Evolutionary conservation across 2,888 invertebrate genomes (phyloP), one percentile per base, ranked within the genome.

Genomic region (Oeneis ivallda): DNA sequence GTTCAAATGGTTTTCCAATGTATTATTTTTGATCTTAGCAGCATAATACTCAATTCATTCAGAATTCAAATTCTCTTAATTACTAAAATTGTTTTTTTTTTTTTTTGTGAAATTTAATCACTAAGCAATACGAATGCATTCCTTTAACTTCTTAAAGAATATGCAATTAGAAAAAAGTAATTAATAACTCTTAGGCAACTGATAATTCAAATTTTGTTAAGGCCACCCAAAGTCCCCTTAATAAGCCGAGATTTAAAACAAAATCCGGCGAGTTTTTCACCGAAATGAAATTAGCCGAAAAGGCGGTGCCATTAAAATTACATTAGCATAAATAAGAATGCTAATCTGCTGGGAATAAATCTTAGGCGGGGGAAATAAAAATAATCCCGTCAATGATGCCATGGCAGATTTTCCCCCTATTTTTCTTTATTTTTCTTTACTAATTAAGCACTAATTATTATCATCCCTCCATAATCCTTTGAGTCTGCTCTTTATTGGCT

Each of bases 311-410:
- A 91, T 92, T 92, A 91, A 92, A 92, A 92, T 90, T 89, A 89
- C 91, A 92, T 92, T 92, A 92, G 89, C 91, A 92, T 91, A 91
- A 92, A 91, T 90, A 90, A 90, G 89, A 87, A 89, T 89, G 91
- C 89, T 92, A 92, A 92, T 92, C 90, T 89, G 80, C 84, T 84
- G 85, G 85, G 86, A 90, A 91, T 91, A 92, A 92, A 91, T 91
- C 89, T 89, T 82, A 78, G 77, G 77, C 17, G 56, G 64, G 64
- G 79, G 85, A 83, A 89, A 89, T 89, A 89, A 91, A 91, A 90
- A 89, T 87, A 89, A 90, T 86, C 86, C 80, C 76, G 81, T 84
- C 83, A 83, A 84, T 85, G 86, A 85, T 79, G 78, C 75, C 79
- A 75, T 84, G 84, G 85, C 84, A 80, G 82, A 83, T 82, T 83